These are phyloP conservation scores for Vesta saturnalis DNA, from an alignment of 2,888 invertebrate species.

Conservation along the genomic window DNA sequence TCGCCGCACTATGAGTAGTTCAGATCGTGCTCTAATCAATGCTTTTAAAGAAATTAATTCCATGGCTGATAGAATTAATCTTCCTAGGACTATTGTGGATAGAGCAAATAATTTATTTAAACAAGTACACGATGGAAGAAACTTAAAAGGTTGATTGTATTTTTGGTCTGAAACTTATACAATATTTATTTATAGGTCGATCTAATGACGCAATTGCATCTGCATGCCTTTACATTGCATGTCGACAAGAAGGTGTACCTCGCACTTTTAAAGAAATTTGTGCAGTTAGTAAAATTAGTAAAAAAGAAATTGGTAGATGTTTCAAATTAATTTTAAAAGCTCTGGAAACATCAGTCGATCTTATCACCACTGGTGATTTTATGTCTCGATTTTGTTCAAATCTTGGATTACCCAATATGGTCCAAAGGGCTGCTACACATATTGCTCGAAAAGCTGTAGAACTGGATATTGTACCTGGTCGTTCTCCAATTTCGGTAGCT, in stretches of 20 bases:
- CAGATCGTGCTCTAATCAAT: constrained; percentile 93
- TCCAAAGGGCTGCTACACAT: constrained; percentile 93
- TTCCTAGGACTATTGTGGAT: constrained; percentile 97
- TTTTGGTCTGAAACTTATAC: neutral
- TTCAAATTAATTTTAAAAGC: constrained; percentile 97
- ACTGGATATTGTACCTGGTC: constrained; percentile 95
- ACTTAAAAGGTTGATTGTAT: constrained; percentile 94
- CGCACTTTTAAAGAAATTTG: constrained; percentile 99
- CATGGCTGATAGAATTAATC: constrained; percentile 98
- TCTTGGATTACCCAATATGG: constrained; percentile 87
- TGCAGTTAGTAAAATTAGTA: constrained; percentile 98
- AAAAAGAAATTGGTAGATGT: constrained; percentile 98
- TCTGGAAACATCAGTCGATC: constrained; percentile 88
- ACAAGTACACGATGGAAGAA: constrained; percentile 97
- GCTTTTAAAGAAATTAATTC: constrained; percentile 97
- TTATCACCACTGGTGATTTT: constrained; percentile 97
- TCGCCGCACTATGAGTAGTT: constrained; percentile 86
- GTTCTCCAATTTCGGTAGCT: constrained; percentile 98
- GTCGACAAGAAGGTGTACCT: constrained; percentile 97
- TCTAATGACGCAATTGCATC: constrained; percentile 99
- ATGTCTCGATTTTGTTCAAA: constrained; percentile 99
- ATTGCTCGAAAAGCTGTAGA: constrained; percentile 98
- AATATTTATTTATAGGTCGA: constrained; percentile 61
- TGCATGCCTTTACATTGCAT: constrained; percentile 98
- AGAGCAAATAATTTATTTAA: constrained; percentile 97